A percentile compares a stretch with the other conserved stretches of the same genome.
Evolutionary conservation across 2,797 vertebrate species (phyloP).

Genomic region (Apogon talboti): DNA sequence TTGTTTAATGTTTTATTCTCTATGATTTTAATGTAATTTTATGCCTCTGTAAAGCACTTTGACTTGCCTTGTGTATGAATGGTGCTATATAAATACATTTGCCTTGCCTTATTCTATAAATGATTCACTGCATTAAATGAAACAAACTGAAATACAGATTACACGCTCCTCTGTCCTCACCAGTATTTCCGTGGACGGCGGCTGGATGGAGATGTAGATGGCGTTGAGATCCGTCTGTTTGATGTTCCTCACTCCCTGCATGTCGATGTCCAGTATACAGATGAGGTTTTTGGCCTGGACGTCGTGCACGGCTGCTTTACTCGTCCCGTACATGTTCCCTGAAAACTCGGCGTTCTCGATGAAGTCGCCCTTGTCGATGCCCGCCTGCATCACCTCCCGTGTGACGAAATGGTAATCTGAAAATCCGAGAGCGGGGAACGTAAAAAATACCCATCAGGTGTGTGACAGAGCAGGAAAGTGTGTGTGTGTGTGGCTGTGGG

Average conservation of each 20-base stretch:
- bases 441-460: not conserved
- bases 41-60: no score
- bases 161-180: slow-evolving; percentile 76
- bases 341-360: slow-evolving; percentile 94
- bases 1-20: no score
- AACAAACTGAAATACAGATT: not conserved
- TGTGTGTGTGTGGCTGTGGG: not conserved
- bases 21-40: no score
- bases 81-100: no score
- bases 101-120: no score
- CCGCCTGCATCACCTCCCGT: slow-evolving; percentile 89
- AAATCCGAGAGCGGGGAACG: not conserved
- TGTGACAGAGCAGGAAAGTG: not conserved
- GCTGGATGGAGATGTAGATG: slow-evolving; percentile 94
- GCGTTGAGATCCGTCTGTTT: slow-evolving; percentile 91
- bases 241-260: slow-evolving; percentile 96
- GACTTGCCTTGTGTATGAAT: no score
- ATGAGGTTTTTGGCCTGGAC: slow-evolving; percentile 96
- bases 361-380: slow-evolving; percentile 89
- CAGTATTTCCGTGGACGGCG: slow-evolving; percentile 89
- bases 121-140: no score
- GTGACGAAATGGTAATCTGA: slow-evolving; percentile 96
- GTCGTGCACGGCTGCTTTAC: slow-evolving; percentile 91
- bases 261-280: slow-evolving; percentile 95
- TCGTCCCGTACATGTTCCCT: slow-evolving; percentile 96